Evolutionary conservation across 2,113 vertebrate genomes (phyloP).

Genomic region (Muntiacus reevesi): DNA sequence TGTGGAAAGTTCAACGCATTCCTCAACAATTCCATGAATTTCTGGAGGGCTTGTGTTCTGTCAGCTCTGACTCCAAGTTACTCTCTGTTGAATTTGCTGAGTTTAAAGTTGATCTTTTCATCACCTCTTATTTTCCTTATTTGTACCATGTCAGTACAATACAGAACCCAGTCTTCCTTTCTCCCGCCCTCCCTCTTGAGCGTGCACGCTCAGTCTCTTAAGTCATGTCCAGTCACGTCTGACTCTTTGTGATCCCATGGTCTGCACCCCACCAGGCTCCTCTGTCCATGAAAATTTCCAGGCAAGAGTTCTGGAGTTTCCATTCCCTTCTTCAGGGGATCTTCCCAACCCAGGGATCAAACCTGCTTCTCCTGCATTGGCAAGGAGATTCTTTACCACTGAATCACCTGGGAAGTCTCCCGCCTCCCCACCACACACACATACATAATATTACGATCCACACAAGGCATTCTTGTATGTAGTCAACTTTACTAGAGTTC

Average conservation of each 20-base stretch:
- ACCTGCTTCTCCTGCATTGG: neutral
- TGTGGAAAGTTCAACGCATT: neutral
- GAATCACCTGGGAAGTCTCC: neutral
- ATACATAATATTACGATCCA: neutral
- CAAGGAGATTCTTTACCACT: neutral
- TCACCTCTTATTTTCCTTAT: neutral
- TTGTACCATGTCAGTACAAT: too few species aligned
- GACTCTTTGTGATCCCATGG: neutral
- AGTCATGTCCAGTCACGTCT: neutral
- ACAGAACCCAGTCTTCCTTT: neutral
- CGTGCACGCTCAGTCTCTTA: neutral
- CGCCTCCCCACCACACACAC: neutral
- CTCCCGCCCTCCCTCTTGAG: neutral
- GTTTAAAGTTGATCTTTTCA: neutral
- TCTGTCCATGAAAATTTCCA: neutral
- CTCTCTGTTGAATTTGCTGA: neutral
- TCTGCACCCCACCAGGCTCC: neutral
- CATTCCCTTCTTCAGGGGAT: neutral
- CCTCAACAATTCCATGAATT: neutral
- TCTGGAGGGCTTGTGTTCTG: neutral
- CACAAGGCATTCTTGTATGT: neutral
- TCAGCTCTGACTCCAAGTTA: neutral
- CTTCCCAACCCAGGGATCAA: neutral
- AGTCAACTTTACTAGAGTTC: neutral
- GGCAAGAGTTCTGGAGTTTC: neutral